Conservation (phyloP, 2,113 vertebrate genomes). For the Salvelinus alpinus region DNA sequence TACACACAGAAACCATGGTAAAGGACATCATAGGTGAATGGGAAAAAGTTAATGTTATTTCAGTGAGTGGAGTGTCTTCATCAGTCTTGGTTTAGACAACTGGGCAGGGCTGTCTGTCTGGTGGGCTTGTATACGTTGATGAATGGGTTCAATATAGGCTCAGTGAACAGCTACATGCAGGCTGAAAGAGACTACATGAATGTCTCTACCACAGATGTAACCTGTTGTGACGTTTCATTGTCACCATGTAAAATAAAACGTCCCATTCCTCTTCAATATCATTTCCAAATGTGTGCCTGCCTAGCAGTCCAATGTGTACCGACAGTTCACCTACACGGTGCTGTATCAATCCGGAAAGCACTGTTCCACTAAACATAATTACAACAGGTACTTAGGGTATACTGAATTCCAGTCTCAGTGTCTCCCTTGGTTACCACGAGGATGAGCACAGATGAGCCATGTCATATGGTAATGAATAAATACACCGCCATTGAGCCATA, state of each 20-base stretch:
- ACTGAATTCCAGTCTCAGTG: constrained; percentile 67
- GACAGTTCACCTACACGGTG: constrained; percentile 56
- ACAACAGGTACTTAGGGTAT: constrained; percentile 61
- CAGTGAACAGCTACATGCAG: constrained; percentile 37
- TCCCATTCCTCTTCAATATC: constrained; percentile 20
- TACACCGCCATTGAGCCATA: constrained; percentile 13
- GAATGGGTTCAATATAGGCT: constrained; percentile 59
- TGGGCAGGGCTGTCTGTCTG: constrained; percentile 16
- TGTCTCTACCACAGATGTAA: constrained; percentile 7
- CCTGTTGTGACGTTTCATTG: not conserved
- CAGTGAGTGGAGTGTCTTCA: constrained; percentile 39
- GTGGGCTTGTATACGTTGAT: constrained; percentile 37
- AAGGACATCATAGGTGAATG: constrained; percentile 56
- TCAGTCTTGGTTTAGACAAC: constrained; percentile 36
- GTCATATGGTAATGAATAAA: constrained; percentile 34
- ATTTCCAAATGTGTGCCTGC: constrained; percentile 33
- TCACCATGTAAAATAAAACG: constrained; percentile 22
- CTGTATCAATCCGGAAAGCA: constrained; percentile 28
- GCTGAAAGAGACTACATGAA: constrained; percentile 33
- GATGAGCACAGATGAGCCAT: constrained; percentile 23
- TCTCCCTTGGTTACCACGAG: constrained; percentile 43
- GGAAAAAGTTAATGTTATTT: constrained; percentile 59
- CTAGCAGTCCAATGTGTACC: constrained; percentile 69
- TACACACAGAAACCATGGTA: constrained; percentile 57
- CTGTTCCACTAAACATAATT: constrained; percentile 40